Base-by-base conservation (phyloP, 2,888 invertebrate genomes). In the Mimas tiliae region DNA sequence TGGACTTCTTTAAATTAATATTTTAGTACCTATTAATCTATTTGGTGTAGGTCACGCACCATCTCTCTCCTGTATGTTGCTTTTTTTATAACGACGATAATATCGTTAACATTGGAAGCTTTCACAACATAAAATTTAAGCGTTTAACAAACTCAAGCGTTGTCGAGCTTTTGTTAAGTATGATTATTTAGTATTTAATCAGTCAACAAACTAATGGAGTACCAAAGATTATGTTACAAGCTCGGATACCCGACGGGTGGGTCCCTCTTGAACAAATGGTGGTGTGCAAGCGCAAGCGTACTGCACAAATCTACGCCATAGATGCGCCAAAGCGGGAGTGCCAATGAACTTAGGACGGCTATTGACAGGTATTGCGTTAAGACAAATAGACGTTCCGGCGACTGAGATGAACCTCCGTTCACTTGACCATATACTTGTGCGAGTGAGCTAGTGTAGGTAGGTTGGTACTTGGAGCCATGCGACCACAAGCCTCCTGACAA, bases 341-440 rank as follows among this genome's bases (percentile, higher is more conserved):
- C 90, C 92, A 93, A 90, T 92, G 93, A 92, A 93, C 92, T 91
- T 91, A 84, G 85, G 88, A 87, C 89, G 89, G 88, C 86, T 91
- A 91, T 93, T 91, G 92, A 93, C 92, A 90, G 90, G 89, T 91
- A 93, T 93, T 91, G 92, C 92, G 92, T 91, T 91, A 92, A 93
- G 87, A 92, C 92, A 92, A 92, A 93, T 88, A 93, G 83, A 88
- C 85, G 90, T 87, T 85, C 87, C 86, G 88, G 87, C 88, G 87
- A 83, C 88, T 87, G 83, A 88, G 88, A 85, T 87, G 85, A 89
- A 89, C 89, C 91, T 86, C 90, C 89, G 90, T 87, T 91, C 89
- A 86, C 89, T 90, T 88, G 89, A 89, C 88, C 90, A 77, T 80
- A 81, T 82, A 78, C 74, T 74, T 78, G 72, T 72, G 74, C 34